Conservation (phyloP, 2,888 invertebrate species). For the Pachydiplax longipennis region DNA sequence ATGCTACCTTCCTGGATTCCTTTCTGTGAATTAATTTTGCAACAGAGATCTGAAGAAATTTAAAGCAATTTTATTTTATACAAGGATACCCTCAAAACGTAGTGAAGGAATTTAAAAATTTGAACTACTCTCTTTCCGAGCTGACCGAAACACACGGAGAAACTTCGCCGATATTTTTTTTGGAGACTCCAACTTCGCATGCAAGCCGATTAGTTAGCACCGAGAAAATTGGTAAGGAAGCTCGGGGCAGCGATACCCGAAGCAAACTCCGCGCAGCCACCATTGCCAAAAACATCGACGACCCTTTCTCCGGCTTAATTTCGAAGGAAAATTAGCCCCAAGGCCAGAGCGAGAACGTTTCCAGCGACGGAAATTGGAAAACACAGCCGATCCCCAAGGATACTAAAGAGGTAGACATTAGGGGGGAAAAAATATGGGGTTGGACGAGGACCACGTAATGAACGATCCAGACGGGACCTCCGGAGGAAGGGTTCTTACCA, state of each 20-base stretch:
- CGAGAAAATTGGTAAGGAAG: neutral
- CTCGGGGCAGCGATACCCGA: neutral
- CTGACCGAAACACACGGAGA: neutral
- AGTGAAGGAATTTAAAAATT: no score
- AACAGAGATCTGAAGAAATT: no score
- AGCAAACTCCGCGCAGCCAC: neutral
- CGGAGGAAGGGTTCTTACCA: neutral
- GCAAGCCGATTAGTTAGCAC: neutral
- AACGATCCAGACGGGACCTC: neutral
- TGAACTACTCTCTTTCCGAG: no score
- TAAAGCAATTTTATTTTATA: no score
- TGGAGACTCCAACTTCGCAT: neutral
- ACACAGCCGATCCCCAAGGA: neutral
- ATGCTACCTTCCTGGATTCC: no score
- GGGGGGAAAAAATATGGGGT: neutral
- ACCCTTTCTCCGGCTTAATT: neutral
- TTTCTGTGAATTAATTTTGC: no score
- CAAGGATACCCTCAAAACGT: no score
- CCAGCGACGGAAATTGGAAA: neutral
- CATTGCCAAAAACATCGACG: neutral
- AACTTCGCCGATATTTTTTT: neutral
- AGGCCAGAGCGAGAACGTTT: neutral
- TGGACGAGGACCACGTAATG: neutral
- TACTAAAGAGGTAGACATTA: neutral
- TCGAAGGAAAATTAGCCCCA: neutral